These are phyloP conservation scores for Phasia obesa DNA, from an alignment of 2,888 invertebrate species.

Conservation along the genomic window DNA sequence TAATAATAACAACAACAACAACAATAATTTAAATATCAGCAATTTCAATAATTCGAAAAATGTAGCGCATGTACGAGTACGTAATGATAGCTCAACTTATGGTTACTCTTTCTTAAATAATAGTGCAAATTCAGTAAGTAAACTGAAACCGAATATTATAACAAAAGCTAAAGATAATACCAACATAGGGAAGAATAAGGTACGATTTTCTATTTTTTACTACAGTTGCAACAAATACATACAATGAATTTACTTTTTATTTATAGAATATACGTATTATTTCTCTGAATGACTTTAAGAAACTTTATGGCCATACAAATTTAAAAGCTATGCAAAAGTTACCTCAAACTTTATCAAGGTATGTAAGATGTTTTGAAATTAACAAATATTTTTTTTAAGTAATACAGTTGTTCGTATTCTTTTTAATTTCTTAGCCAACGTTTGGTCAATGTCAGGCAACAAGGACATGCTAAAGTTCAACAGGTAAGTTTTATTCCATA, in stretches of 20 bases:
- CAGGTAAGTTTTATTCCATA: conserved; percentile 65
- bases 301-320: conserved; percentile 78
- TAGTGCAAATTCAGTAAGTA: conserved; percentile 58
- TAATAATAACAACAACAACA: conserved; percentile 60
- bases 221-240: neutral
- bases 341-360: conserved; percentile 78
- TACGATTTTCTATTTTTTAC: neutral
- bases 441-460: conserved; percentile 73
- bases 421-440: conserved; percentile 74
- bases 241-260: conserved; percentile 16
- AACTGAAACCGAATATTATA: conserved; percentile 73
- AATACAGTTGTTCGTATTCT: neutral
- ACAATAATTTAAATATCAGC: conserved; percentile 68
- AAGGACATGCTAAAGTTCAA: conserved; percentile 75
- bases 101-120: conserved; percentile 12
- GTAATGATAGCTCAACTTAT: conserved; percentile 56
- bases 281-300: conserved; percentile 81
- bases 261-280: conserved; percentile 81
- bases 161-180: conserved; percentile 73
- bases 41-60: conserved; percentile 58
- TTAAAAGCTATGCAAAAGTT: conserved; percentile 79
- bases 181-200: conserved; percentile 70
- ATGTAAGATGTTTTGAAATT: conserved; percentile 42
- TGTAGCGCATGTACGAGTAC: conserved; percentile 66
- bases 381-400: neutral